phyloP scores from a whole-genome alignment of 2,797 vertebrate species.

The Psittacula derbiana region DNA sequence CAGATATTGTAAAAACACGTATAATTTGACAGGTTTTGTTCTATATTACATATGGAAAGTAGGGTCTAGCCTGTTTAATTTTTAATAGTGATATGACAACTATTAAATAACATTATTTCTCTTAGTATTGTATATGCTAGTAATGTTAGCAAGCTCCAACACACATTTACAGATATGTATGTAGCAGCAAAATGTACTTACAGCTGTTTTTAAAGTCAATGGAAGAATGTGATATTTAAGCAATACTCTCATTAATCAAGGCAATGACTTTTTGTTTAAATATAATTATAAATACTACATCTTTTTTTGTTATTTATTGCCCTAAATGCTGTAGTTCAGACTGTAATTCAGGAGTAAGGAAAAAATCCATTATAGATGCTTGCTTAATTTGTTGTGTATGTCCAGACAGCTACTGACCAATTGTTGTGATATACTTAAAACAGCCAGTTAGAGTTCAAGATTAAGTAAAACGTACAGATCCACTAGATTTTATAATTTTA shows the following conservation, averaged over 20 bases:
- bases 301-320: background rate
- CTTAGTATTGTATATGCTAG: background rate
- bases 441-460: background rate
- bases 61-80: background rate
- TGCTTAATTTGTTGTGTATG: background rate
- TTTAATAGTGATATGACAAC: background rate
- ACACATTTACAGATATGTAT: background rate
- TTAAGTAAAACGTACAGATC: background rate
- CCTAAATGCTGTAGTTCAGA: background rate
- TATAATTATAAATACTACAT: background rate
- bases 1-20: background rate
- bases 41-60: background rate
- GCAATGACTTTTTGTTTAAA: background rate
- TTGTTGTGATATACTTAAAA: background rate
- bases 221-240: background rate
- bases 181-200: background rate
- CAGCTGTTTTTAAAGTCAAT: background rate
- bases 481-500: background rate
- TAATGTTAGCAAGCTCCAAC: background rate
- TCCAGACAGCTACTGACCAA: background rate
- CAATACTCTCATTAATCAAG: background rate
- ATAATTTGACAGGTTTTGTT: background rate
- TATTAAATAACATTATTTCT: background rate
- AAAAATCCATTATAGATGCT: background rate
- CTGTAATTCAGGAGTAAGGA: background rate